A percentile compares a stretch with the other conserved stretches of the same genome.
Evolutionary conservation across 92 coral and sea anemone genomes (phyloP).

Genomic region (Porites rus): DNA sequence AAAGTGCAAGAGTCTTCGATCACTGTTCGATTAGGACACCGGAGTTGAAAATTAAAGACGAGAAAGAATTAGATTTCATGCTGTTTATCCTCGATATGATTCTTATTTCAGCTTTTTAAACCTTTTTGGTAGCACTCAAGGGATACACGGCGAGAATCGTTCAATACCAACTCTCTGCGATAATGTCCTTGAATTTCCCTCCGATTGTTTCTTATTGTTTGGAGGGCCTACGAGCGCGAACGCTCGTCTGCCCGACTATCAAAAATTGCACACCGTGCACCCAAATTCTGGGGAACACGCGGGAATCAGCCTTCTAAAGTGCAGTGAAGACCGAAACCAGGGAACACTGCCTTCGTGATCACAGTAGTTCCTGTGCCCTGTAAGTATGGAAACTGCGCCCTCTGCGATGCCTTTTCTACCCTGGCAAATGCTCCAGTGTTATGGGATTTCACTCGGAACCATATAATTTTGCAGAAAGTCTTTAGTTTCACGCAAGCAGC

Average conservation of each 20-base stretch:
- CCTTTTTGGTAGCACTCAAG: background rate
- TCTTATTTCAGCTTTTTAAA: background rate
- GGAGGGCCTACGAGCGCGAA: slow-evolving; percentile 78
- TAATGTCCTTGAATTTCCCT: background rate
- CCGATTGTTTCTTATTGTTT: background rate
- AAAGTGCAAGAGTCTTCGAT: background rate
- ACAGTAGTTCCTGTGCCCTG: slow-evolving; percentile 82
- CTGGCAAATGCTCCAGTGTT: slow-evolving; percentile 15
- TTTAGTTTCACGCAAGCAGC: slow-evolving; percentile 1
- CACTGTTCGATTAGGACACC: background rate
- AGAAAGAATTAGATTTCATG: background rate
- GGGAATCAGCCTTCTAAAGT: slow-evolving; percentile 61
- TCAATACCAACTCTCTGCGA: background rate
- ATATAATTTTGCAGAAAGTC: slow-evolving; percentile 2
- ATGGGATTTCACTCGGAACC: slow-evolving; percentile 43
- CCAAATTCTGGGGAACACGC: slow-evolving; percentile 80
- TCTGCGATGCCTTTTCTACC: slow-evolving; percentile 50
- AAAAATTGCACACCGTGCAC: slow-evolving; percentile 85
- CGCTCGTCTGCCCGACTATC: slow-evolving; percentile 85
- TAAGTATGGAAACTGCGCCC: slow-evolving; percentile 61
- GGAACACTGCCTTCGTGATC: slow-evolving; percentile 85
- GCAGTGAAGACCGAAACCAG: slow-evolving; percentile 64
- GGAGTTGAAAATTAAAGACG: background rate
- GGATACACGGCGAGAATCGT: background rate
- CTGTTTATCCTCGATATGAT: background rate